A percentile compares a stretch with the other conserved stretches of the same genome.
Evolutionary conservation across 2,797 vertebrate genomes (phyloP).

Genomic region (Microctenopoma lineatum): DNA sequence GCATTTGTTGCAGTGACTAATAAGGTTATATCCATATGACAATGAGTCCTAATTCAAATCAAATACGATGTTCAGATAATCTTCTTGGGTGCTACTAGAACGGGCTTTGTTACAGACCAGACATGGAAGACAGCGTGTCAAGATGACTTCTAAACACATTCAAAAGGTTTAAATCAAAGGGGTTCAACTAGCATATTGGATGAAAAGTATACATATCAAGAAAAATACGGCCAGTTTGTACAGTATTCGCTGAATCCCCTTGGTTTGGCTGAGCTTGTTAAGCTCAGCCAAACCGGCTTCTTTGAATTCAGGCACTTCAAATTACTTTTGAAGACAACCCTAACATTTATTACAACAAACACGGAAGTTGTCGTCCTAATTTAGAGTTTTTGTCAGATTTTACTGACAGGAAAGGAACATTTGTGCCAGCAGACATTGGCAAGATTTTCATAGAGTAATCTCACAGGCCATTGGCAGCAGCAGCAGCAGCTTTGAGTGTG

Average conservation of each 20-base stretch:
- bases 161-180: not conserved
- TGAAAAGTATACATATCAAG: constrained; percentile 10
- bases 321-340: constrained; percentile 9
- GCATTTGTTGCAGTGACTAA: not conserved
- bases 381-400: constrained; percentile 15
- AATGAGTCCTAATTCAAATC: not conserved
- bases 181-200: constrained; percentile 10
- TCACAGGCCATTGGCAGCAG: constrained; percentile 28
- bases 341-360: constrained; percentile 33
- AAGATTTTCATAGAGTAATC: constrained; percentile 26
- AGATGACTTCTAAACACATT: not conserved
- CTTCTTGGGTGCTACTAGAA: too few species aligned
- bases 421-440: constrained; percentile 49
- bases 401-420: constrained; percentile 3
- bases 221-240: constrained; percentile 4
- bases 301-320: constrained; percentile 3
- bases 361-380: not conserved
- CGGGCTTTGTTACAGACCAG: not conserved
- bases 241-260: not conserved
- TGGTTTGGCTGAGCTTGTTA: constrained; percentile 4
- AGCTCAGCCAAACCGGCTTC: constrained; percentile 10
- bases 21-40: not conserved
- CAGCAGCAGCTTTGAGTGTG: constrained; percentile 22
- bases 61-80: not conserved
- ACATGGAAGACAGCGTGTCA: not conserved